These are phyloP conservation scores for Chironomus tepperi DNA, from an alignment of 1,140 invertebrate genomes.

Conservation along the genomic window DNA sequence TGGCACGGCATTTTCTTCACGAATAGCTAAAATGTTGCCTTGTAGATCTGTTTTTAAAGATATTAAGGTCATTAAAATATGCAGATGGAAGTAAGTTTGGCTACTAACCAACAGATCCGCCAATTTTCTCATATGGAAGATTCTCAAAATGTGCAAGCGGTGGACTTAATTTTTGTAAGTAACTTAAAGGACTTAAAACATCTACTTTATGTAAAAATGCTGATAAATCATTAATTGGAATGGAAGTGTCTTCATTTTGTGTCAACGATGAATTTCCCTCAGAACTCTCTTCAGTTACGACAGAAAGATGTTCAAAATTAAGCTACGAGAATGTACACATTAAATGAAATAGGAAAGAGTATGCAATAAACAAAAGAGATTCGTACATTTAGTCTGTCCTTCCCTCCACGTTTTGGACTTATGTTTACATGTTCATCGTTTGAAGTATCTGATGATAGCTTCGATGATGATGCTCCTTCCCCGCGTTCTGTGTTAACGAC, in stretches of 20 bases:
- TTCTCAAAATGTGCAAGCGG: slow-evolving; percentile 40
- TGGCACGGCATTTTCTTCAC: not conserved
- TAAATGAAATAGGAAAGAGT: slow-evolving; percentile 31
- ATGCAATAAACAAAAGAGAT: slow-evolving; percentile 37
- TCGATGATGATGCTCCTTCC: not conserved
- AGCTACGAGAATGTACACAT: slow-evolving; percentile 35
- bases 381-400: slow-evolving; percentile 40
- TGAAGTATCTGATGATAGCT: slow-evolving; percentile 26
- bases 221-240: not conserved
- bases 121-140: slow-evolving; percentile 34
- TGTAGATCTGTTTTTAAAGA: not conserved
- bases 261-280: slow-evolving; percentile 31
- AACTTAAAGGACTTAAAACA: slow-evolving; percentile 31
- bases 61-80: not conserved
- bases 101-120: slow-evolving; percentile 27
- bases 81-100: not conserved
- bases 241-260: slow-evolving; percentile 16
- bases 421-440: slow-evolving; percentile 30
- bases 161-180: slow-evolving; percentile 36
- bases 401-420: not conserved
- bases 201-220: not conserved
- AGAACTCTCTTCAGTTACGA: slow-evolving; percentile 60
- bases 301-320: slow-evolving; percentile 64
- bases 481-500: slow-evolving; percentile 27
- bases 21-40: not conserved